Base-by-base conservation (phyloP, 2,797 vertebrate genomes). In the Acomys russatus region DNA sequence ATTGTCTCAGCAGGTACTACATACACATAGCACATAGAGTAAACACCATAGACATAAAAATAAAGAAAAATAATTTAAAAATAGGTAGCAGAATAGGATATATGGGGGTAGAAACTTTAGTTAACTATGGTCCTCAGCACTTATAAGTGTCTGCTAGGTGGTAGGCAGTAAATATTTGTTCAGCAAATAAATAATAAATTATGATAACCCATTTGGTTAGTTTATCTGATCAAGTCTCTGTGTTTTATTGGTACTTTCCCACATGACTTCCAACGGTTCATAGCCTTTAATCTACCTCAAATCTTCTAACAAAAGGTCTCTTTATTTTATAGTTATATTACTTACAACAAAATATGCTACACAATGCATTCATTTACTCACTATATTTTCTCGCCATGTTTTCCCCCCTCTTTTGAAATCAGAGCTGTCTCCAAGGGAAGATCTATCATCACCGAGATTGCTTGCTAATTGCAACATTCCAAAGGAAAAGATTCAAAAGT, bases 401-500 rank as follows among this genome's bases (percentile, higher is more conserved):
- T 23, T 76, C 25, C 56, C n/a, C 23, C 22, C n/a, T 87, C 51
- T 71, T 94, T 79, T 93, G 54, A 94, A 89, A 83, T 61, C 54
- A 79, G 49, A 87, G 9, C 12, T 44, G 74, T 44, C 30, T 94
- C 33, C 8, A 49, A 84, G 56, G 68, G n/a, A 95, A 92, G 44
- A 77, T 89, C 66, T 92, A 64, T 71, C 17, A n/a, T 74, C 35
- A 56, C 14, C 71, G 63, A 92, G 38, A 90, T 88, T 51, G 56
- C 80, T 95, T 25, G 56, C 20, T 56, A 17, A 91, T 87, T 97
- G 73, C 63, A 95, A 51, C 35, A 30, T 77, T 64, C 30, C 38
- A 49, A 78, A 95, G 44, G 14, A 54, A 85, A 85, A 85, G 63
- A 79, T 94, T 18, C 71, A 59, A 94, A 87, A 79, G n/a, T 84